Evolutionary conservation across 2,888 invertebrate species (phyloP), one percentile per base, ranked within the genome.

Genomic region (Bombylius discolor): DNA sequence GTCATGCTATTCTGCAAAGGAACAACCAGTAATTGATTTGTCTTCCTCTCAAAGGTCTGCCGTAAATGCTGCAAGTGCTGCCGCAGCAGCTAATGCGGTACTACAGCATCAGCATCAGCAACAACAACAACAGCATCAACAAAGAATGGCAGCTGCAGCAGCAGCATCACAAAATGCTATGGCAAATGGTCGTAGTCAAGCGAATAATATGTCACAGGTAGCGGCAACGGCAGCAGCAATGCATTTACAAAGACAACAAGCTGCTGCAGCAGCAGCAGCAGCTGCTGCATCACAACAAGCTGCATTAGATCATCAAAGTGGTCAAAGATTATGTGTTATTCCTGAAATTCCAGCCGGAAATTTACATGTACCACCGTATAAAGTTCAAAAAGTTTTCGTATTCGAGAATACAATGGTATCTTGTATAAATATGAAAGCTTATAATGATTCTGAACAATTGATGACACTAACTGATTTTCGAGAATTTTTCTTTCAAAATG

Each of bases 361-460:
- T 66, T 79, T 79, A 71, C 84, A 83, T 75, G 80, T 81, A 71
- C 84, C 84, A 67, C 85, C 87, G 65, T 87, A 85, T 75, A 86
- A 85, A 78, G 82, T 89, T 50, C 88, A 89, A 67, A 87, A 87
- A 68, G 88, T 87, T 47, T 78, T 85, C 60, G 85, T 91, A 55
- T 60, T 56, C 45, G 87, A 87, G 68, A 85, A 84, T 67, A 84
- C 84, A 66, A 81, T 88, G 80, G 84, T 91, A 64, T 87, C 87
- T 54, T 89, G 89, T 74, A 89, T 92, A 68, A 91, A 91, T 74
- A 84, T 87, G 75, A 89, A 89, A 77, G 87, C 89, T 14, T 89
- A 85, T 76, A 82, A 84, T 63, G 87, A 87, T 71, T 81, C 84
- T 32, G 90, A 90, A 71, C 79, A 88, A 66, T 77, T 90, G 68